Conservation (phyloP, 2,113 vertebrate genomes). For the Tautogolabrus adspersus region DNA sequence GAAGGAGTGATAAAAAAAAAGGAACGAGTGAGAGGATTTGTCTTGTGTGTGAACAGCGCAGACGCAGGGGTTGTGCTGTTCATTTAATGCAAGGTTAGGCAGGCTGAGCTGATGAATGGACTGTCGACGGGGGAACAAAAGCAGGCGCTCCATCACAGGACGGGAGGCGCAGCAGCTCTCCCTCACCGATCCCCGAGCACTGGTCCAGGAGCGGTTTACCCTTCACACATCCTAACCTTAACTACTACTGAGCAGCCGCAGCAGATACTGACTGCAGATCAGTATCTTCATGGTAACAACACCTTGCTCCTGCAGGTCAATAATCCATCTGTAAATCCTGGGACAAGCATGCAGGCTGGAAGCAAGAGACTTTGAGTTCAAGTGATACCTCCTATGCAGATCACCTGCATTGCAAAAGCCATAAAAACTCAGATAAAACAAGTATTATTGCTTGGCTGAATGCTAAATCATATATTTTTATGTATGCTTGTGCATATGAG, state of each 20-base stretch:
- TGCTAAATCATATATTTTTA: not conserved
- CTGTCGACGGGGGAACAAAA: slow-evolving; percentile 87
- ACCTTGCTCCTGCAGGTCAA: slow-evolving; percentile 32
- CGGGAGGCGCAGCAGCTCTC: slow-evolving; percentile 63
- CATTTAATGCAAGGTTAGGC: slow-evolving; percentile 94
- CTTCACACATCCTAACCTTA: slow-evolving; percentile 68
- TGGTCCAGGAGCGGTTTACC: slow-evolving; percentile 75
- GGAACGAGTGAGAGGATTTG: slow-evolving; percentile 71
- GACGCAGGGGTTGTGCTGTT: slow-evolving; percentile 87
- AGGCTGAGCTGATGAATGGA: slow-evolving; percentile 90
- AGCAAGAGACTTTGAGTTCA: not conserved
- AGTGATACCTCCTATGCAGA: not conserved
- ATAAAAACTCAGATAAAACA: not conserved
- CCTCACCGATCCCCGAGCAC: slow-evolving; percentile 55
- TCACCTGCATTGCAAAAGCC: slow-evolving; percentile 4
- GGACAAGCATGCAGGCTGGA: slow-evolving; percentile 17
- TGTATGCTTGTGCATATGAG: not conserved
- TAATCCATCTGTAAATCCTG: slow-evolving; percentile 49
- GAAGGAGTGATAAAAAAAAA: slow-evolving; percentile 33
- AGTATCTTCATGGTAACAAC: slow-evolving; percentile 50
- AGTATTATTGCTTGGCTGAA: not conserved
- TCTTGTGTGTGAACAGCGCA: slow-evolving; percentile 77
- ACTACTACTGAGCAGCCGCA: slow-evolving; percentile 48
- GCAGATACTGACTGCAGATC: slow-evolving; percentile 66
- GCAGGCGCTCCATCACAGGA: slow-evolving; percentile 85